Percentiles rank a stretch among this genome's conserved stretches.
Evolutionary conservation across 2,888 invertebrate genomes (phyloP).

Genomic region (Stegana nigrithorax): DNA sequence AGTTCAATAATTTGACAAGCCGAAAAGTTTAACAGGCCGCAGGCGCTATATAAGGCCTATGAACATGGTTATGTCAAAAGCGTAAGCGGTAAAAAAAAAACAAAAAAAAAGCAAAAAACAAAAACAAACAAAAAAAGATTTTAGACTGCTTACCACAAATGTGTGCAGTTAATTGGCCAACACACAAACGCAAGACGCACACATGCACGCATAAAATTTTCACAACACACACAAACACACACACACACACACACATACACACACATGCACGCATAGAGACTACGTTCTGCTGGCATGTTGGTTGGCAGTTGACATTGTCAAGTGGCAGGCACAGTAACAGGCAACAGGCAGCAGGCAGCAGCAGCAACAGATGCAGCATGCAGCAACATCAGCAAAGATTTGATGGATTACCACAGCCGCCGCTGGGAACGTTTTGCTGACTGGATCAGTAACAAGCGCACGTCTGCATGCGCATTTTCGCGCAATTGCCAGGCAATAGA

Average conservation of each 20-base stretch:
- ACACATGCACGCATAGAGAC: no score
- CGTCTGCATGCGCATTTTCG: conserved; percentile 13
- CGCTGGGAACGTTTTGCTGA: background rate
- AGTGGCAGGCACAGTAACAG: background rate
- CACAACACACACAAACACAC: background rate
- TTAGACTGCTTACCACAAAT: conserved; percentile 18
- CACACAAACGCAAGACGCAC: background rate
- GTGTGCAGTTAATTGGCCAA: conserved; percentile 16
- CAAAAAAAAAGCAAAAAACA: no score
- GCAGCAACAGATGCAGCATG: no score
- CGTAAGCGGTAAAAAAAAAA: conserved; percentile 11
- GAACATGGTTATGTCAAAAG: conserved; percentile 15
- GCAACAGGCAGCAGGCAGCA: background rate
- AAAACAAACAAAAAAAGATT: no score
- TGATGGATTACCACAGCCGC: conserved; percentile 6
- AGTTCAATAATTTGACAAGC: conserved; percentile 19
- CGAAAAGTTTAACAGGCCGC: conserved; percentile 6
- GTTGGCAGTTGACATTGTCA: conserved; percentile 1
- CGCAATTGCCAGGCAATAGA: background rate
- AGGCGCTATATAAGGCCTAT: conserved; percentile 6
- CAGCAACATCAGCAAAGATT: background rate
- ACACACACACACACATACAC: background rate
- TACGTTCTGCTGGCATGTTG: no score
- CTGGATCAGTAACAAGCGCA: conserved; percentile 16
- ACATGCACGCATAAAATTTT: no score